Percentiles rank a stretch among this genome's conserved stretches.
These are phyloP conservation scores for Drosophila histrio DNA, from an alignment of 2,888 invertebrate genomes.

Conservation along the genomic window DNA sequence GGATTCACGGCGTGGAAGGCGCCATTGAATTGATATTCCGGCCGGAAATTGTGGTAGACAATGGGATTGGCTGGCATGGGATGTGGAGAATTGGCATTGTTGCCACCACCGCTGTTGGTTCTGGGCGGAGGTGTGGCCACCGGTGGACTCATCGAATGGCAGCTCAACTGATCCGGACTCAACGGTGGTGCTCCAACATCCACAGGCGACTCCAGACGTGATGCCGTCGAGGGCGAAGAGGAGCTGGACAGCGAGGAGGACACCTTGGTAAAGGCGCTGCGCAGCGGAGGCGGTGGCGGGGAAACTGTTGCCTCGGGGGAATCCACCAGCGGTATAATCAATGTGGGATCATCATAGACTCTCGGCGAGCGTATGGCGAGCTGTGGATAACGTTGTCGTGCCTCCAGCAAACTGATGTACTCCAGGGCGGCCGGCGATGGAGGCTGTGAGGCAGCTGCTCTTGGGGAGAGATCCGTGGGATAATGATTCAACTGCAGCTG, in stretches of 20 bases:
- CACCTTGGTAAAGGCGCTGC: conserved; percentile 95
- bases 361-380: conserved; percentile 81
- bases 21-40: conserved; percentile 83
- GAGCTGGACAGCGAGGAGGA: conserved; percentile 71
- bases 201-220: conserved; percentile 84
- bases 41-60: conserved; percentile 83
- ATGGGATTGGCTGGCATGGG: conserved; percentile 82
- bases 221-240: conserved; percentile 64
- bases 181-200: conserved; percentile 89
- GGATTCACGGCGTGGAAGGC: conserved; percentile 83
- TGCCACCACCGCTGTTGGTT: conserved; percentile 65
- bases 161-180: conserved; percentile 91
- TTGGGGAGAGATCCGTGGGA: conserved; percentile 84
- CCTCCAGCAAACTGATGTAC: conserved; percentile 77
- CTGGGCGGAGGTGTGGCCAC: conserved; percentile 86
- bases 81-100: conserved; percentile 23
- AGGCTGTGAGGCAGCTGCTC: conserved; percentile 62
- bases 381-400: conserved; percentile 81
- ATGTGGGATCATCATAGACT: conserved; percentile 83
- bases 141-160: conserved; percentile 92
- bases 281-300: conserved; percentile 78
- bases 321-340: conserved; percentile 81
- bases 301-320: conserved; percentile 61
- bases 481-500: conserved; percentile 61
- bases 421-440: conserved; percentile 76